These are phyloP conservation scores for Ennomos erosarius DNA, from an alignment of 2,888 invertebrate genomes.

Conservation along the genomic window DNA sequence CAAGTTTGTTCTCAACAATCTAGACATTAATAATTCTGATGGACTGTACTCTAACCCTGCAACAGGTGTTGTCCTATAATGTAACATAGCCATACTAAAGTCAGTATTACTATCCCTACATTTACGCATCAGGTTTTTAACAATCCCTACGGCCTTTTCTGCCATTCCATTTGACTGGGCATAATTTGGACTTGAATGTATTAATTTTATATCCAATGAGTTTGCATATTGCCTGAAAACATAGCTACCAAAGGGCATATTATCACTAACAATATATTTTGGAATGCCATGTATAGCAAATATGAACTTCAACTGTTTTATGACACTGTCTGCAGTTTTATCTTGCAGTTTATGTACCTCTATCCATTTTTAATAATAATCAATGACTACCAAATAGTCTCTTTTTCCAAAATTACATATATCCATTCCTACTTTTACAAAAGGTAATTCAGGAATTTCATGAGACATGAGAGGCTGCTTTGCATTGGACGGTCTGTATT, in stretches of 20 bases:
- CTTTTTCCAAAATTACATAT: background rate
- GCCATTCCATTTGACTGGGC: background rate
- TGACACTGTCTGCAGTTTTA: background rate
- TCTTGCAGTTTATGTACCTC: background rate
- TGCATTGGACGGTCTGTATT: slow-evolving; percentile 10
- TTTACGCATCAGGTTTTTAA: slow-evolving; percentile 34
- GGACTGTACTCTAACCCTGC: no score
- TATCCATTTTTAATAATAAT: background rate
- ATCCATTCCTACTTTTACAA: background rate
- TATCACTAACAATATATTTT: background rate
- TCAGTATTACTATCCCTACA: slow-evolving; percentile 5
- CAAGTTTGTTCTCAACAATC: no score
- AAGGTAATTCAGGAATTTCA: background rate
- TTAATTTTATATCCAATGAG: background rate
- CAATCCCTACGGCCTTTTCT: slow-evolving; percentile 13
- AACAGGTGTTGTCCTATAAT: no score
- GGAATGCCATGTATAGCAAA: background rate
- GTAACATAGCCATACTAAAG: no score
- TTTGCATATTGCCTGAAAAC: background rate
- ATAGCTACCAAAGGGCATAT: background rate
- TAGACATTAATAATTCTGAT: no score
- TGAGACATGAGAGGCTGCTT: slow-evolving; percentile 10
- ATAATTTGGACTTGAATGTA: background rate
- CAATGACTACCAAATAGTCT: background rate
- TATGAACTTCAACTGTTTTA: background rate